Evolutionary conservation across 2,113 vertebrate species (phyloP), one percentile per base, ranked within the genome.

Genomic region (Chloebia gouldiae): DNA sequence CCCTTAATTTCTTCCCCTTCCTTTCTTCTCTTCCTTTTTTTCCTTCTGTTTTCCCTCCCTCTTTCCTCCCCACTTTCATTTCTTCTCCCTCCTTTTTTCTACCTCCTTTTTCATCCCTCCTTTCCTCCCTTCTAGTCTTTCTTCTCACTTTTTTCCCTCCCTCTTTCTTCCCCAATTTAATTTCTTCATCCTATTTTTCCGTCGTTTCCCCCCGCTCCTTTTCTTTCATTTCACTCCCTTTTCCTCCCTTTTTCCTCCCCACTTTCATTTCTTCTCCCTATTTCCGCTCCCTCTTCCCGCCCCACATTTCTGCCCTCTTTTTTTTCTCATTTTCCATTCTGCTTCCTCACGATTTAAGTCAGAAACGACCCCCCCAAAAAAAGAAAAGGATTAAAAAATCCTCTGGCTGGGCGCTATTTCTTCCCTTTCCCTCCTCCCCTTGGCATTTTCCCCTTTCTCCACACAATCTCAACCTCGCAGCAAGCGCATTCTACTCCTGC

Each of bases 401-500:
- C 13, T 14, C 16, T 3, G 2, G 2, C 39, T 9, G n/a, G 25
- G 6, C 9, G 7, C 60, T 81, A 23, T 69, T 64, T 44, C 54
- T 81, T 42, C 16, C 68, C 53, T 51, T 27, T 19, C 63, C 31
- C 60, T 25, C 50, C 64, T 44, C 31, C 18, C 59, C 22, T n/a
- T 35, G 63, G 33, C 53, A 53, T 80, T 76, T 50, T 60, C 59
- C 31, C 56, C 27, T 45, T 14, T 40, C 53, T 28, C 25, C 71
- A 21, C 44, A 31, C 42, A 75, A 57, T 56, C 91, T 73, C 76
- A 45, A 33, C 78, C 76, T 84, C 47, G 15, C 77, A 94, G 95
- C 73, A 92, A 98, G 87, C 80, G 73, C 86, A 96, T 95, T 97
- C 97, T 97, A 96, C 97, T 97, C 51, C 95, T 93, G 97, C 97